Base-by-base conservation (phyloP, 2,113 vertebrate species). In the Esox niger region DNA sequence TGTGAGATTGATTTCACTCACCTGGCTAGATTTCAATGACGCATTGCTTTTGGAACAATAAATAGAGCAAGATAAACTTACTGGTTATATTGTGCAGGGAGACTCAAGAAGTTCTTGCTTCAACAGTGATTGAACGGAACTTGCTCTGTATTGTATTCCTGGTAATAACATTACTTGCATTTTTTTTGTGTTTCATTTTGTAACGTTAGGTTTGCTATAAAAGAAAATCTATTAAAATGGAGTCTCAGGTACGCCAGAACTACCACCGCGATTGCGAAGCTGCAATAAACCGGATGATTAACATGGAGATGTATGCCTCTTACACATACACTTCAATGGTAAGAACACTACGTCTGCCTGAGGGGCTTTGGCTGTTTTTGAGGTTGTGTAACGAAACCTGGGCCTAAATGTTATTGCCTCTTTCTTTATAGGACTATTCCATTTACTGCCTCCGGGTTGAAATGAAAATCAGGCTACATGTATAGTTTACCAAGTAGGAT, bases 61-160 rank as follows among this genome's bases (percentile, higher is more conserved):
- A 83, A 86, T 70, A 32, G 1, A 46, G 1, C 2, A 1, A 5
- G 49, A 6, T 0, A n/a, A 0, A 0, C 13, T 31, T 15, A 33
- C 46, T 70, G 61, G 81, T 5, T 73, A 0, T 15, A n/a, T 32
- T 4, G 65, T 70, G 72, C 64, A 73, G 27, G 38, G 13, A 33
- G 0, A 1, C 0, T n/a, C 0, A 0, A 54, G 64, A 60, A 75
- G 86, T 90, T 91, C 82, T 90, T 91, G 90, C 86, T 92, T 94
- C 93, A 94, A 94, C 92, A 94, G 93, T 94, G 93, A 64, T 95
- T 95, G 94, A 88, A 93, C 92, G 91, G 93, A 92, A 79, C 89
- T 38, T 13, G 20, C 59, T 32, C 60, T 6, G n/a, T n/a, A n/a
- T n/a, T n/a, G n/a, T n/a, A n/a, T n/a, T n/a, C n/a, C n/a, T n/a